Evolutionary conservation across 2,888 invertebrate species (phyloP).

Genomic region (Volucella inflata): DNA sequence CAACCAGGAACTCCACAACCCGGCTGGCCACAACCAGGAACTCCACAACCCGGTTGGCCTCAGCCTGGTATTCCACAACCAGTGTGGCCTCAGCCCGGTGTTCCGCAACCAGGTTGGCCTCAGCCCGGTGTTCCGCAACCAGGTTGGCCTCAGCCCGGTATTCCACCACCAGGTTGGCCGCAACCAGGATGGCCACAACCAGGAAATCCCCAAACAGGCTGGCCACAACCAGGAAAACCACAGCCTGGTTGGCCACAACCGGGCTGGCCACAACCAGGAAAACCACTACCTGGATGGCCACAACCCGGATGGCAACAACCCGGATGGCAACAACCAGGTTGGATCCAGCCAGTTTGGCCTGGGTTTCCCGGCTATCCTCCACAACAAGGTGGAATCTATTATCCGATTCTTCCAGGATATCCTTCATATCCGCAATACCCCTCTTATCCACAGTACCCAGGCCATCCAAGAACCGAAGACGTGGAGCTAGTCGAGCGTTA

Average conservation of each 20-base stretch:
- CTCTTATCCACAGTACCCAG: constrained; percentile 23
- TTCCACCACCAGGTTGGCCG: neutral
- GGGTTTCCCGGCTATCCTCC: constrained; percentile 1
- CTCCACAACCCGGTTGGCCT: neutral
- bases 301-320: constrained; percentile 7
- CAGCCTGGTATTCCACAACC: neutral
- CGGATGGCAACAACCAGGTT: neutral
- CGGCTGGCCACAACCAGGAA: neutral
- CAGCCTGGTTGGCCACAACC: neutral
- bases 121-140: too few species aligned
- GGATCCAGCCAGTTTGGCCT: neutral
- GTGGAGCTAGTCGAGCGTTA: constrained; percentile 53
- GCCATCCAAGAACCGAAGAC: constrained; percentile 2
- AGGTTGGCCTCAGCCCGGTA: neutral
- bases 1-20: too few species aligned
- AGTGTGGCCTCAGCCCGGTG: neutral
- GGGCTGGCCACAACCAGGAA: neutral
- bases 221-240: constrained; percentile 1
- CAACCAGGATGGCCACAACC: constrained; percentile 9
- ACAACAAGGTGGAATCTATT: neutral
- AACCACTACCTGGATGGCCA: neutral
- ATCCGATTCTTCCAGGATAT: neutral
- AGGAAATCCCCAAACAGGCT: constrained; percentile 7
- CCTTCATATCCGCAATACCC: constrained; percentile 1
- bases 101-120: too few species aligned